Evolutionary conservation across 2,113 vertebrate species (phyloP), one percentile per base, ranked within the genome.

Genomic region (Oenanthe melanoleuca): DNA sequence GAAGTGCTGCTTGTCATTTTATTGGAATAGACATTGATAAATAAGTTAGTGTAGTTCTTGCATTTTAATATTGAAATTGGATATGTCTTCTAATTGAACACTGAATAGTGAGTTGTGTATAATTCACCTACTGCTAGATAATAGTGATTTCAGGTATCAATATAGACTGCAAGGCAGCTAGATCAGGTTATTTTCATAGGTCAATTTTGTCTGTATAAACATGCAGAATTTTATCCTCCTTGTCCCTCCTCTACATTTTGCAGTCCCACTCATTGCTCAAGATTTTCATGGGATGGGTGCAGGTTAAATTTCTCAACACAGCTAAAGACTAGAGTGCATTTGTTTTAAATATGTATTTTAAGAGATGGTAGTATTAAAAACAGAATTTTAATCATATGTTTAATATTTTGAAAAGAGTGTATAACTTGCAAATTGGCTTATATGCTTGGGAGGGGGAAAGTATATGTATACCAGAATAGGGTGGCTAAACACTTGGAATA

Each of bases 371-470:
- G 10, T 66, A 61, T 44, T 38, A 47, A 80, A 84, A 67, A 0
- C 3, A 56, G 15, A 33, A 5, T 81, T 70, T 12, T 38, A 70
- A 12, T 38, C 3, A 61, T 37, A 24, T 42, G 3, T 22, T 7
- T 40, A 42, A 11, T 42, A 29, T 28, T 88, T 80, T 56, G 20
- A 28, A 38, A 67, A n/a, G 14, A 42, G 1, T 4, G 7, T 59
- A 0, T 53, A 56, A 65, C 13, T 79, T 87, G 10, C 38, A 78
- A 77, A 60, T 61, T 89, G 23, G 1, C 8, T 49, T 81, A 45
- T 6, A 9, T 37, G 4, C 3, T 11, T 60, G 3, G 4, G 2
- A 10, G 12, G 2, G 18, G 11, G 4, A 3, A n/a, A 38, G 14
- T 57, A 23, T 16, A 21, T 5, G 1, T 33, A 23, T 28, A 33